These are phyloP conservation scores for Nibea albiflora DNA, from an alignment of 2,113 vertebrate species.

Conservation along the genomic window DNA sequence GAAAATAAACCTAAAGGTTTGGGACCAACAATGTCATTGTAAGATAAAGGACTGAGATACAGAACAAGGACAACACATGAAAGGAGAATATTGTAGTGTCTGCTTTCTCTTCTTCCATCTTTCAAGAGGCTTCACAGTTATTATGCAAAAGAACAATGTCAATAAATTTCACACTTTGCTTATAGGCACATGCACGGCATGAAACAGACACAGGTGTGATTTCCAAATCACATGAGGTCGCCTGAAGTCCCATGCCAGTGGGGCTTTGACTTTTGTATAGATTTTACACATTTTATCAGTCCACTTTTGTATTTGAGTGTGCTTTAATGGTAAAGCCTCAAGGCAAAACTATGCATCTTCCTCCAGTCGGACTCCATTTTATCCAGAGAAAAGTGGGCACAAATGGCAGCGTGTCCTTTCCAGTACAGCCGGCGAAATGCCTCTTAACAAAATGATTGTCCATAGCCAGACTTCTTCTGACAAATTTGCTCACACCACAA, in stretches of 20 bases:
- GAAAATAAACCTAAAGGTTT: background rate
- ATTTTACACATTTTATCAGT: background rate
- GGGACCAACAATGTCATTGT: background rate
- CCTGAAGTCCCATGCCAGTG: too few relatives aligned
- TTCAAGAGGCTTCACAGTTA: too few relatives aligned
- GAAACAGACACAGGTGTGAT: too few relatives aligned
- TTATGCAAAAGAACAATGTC: too few relatives aligned
- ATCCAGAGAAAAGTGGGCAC: conserved; percentile 3
- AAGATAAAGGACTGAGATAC: background rate
- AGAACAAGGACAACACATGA: background rate
- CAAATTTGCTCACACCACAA: conserved; percentile 44
- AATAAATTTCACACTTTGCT: too few relatives aligned
- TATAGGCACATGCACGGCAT: too few relatives aligned
- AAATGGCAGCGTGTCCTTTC: conserved; percentile 13
- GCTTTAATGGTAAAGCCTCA: background rate
- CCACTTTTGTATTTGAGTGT: background rate
- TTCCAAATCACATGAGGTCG: too few relatives aligned
- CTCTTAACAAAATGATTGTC: conserved; percentile 41
- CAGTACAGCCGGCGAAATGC: conserved; percentile 56
- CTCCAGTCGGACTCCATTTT: background rate
- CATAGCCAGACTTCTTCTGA: conserved; percentile 40
- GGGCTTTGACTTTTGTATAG: background rate
- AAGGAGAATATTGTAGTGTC: background rate
- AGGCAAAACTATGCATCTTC: background rate
- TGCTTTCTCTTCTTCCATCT: too few relatives aligned